Conservation (phyloP, 2,797 vertebrate species). For the Pitangus sulphuratus region DNA sequence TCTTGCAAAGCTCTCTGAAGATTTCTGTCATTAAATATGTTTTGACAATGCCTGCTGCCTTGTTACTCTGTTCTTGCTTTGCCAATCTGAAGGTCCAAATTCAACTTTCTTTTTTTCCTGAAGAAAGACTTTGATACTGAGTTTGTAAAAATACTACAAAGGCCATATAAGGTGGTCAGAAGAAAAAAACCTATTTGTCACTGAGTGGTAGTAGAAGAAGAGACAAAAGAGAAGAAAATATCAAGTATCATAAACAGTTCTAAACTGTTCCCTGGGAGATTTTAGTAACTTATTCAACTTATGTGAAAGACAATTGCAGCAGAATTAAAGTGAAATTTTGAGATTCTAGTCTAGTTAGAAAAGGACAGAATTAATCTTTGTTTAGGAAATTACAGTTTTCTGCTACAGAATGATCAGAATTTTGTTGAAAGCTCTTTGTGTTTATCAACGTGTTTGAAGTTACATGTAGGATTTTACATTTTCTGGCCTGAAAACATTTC, state of each 20-base stretch:
- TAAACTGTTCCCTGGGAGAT: neutral
- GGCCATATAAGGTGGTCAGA: neutral
- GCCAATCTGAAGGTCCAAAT: neutral
- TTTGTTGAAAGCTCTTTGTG: neutral
- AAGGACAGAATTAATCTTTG: neutral
- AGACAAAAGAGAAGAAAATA: neutral
- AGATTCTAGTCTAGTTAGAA: neutral
- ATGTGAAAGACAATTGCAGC: neutral
- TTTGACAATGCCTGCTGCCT: neutral
- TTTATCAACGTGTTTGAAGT: neutral
- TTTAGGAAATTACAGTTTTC: neutral
- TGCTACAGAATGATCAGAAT: neutral
- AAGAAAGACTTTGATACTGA: neutral
- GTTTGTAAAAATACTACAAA: neutral
- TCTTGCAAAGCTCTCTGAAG: conserved; percentile 5
- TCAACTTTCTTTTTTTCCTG: neutral
- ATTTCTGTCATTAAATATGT: neutral
- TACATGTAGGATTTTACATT: neutral
- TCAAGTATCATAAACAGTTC: neutral
- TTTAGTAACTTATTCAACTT: neutral
- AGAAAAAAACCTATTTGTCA: neutral
- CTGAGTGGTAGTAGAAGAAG: neutral
- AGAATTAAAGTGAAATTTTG: neutral
- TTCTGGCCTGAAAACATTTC: neutral
- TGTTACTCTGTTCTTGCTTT: neutral